Percentiles rank a stretch among this genome's conserved stretches.
These are phyloP conservation scores for Tetragonula carbonaria DNA, from an alignment of 2,888 invertebrate species.

Conservation along the genomic window DNA sequence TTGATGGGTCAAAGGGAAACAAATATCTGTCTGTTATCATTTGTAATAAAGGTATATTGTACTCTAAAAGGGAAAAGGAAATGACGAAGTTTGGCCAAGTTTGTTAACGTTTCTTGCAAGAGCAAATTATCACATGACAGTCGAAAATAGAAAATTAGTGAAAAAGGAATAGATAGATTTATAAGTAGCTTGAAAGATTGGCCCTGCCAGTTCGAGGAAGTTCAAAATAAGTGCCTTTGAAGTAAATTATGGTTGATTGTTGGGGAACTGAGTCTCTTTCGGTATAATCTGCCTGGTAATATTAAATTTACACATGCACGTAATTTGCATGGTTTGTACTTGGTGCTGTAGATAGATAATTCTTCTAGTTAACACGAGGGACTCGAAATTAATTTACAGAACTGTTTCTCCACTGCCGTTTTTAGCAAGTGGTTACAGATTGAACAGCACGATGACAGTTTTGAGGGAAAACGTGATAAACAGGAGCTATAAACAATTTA, in stretches of 20 bases:
- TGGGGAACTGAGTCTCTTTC: slow-evolving; percentile 16
- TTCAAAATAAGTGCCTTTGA: slow-evolving; percentile 40
- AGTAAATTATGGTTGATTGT: neutral
- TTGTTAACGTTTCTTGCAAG: neutral
- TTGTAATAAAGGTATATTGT: neutral
- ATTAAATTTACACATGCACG: slow-evolving; percentile 38
- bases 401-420: neutral
- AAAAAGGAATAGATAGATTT: neutral
- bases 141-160: neutral
- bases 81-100: neutral
- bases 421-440: neutral
- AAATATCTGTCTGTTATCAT: neutral
- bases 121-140: neutral
- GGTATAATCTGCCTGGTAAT: slow-evolving; percentile 18
- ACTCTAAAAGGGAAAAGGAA: neutral
- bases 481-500: neutral
- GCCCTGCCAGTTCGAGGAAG: neutral
- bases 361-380: slow-evolving; percentile 5
- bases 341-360: slow-evolving; percentile 51
- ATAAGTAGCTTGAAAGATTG: neutral
- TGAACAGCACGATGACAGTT: neutral
- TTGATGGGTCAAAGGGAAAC: neutral
- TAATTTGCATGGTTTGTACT: slow-evolving; percentile 55
- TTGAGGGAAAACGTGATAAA: neutral
- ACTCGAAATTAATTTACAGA: neutral